phyloP scores from a whole-genome alignment of 1,140 invertebrate species.

The Scaptomyza graminum region DNA sequence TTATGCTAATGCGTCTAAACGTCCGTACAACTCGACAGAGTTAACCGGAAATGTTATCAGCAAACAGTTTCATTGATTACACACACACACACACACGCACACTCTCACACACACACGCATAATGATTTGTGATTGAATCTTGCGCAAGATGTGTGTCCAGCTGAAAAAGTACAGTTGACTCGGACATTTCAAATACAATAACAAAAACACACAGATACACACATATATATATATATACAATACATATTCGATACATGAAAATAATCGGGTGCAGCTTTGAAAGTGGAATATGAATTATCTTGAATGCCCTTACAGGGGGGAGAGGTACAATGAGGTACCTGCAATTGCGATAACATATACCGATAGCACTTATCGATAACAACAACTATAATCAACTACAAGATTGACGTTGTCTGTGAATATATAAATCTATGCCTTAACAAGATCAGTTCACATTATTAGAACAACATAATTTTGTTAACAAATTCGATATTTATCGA shows the following conservation, averaged over 20 bases:
- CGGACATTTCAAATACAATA: too few species aligned
- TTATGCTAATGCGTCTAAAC: conserved; percentile 40
- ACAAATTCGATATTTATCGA: too few species aligned
- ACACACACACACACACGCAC: conserved; percentile 17
- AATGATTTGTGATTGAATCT: conserved; percentile 32
- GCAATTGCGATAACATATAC: background rate
- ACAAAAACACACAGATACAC: too few species aligned
- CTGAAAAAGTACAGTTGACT: conserved; percentile 45
- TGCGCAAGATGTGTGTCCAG: conserved; percentile 39
- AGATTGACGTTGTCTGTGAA: too few species aligned
- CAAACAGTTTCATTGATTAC: conserved; percentile 42
- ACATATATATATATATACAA: background rate
- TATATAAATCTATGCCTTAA: too few species aligned
- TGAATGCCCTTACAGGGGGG: too few species aligned
- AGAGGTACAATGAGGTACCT: background rate
- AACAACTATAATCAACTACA: too few species aligned
- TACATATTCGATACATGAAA: too few species aligned
- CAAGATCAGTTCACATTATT: too few species aligned
- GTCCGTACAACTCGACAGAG: conserved; percentile 9
- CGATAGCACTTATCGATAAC: too few species aligned
- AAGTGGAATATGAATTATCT: background rate
- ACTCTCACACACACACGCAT: conserved; percentile 1
- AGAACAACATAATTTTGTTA: too few species aligned
- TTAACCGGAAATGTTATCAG: conserved; percentile 38
- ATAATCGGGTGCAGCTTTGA: background rate